Evolutionary conservation across 2,797 vertebrate genomes (phyloP).

Genomic region (Lacerta agilis): DNA sequence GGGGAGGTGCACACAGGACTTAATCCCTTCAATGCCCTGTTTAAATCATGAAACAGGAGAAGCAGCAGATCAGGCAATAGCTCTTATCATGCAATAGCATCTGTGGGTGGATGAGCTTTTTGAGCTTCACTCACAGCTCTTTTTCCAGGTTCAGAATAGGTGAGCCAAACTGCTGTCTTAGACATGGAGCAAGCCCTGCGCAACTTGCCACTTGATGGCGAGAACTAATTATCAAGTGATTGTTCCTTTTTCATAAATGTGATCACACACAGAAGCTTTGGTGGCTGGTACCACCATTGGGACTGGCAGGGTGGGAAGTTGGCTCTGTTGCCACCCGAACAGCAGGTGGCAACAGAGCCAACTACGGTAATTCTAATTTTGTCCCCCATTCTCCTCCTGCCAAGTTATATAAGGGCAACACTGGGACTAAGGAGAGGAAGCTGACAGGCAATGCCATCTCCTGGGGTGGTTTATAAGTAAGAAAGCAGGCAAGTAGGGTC

Average conservation of each 20-base stretch:
- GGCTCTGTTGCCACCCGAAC: too few relatives aligned
- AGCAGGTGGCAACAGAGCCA: too few relatives aligned
- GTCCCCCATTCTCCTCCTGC: too few relatives aligned
- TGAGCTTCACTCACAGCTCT: not conserved
- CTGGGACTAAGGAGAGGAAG: too few relatives aligned
- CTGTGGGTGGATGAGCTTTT: not conserved
- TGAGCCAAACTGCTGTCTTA: not conserved
- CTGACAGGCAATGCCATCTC: too few relatives aligned
- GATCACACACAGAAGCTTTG: not conserved
- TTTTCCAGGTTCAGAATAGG: not conserved
- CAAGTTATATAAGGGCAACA: too few relatives aligned
- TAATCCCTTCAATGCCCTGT: conserved; percentile 13
- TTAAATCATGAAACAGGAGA: not conserved
- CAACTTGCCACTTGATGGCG: not conserved
- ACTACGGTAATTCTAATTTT: too few relatives aligned
- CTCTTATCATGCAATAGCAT: not conserved
- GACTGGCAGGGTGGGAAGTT: too few relatives aligned
- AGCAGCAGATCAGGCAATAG: not conserved
- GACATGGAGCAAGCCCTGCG: too few relatives aligned
- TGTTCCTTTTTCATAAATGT: not conserved
- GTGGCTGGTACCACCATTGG: too few relatives aligned
- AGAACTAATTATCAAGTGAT: not conserved
- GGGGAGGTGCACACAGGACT: not conserved
- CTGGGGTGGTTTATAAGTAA: too few relatives aligned
- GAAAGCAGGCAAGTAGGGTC: too few relatives aligned